Conservation (phyloP, 2,888 invertebrate species). For the Siphonodentalium dalli region DNA sequence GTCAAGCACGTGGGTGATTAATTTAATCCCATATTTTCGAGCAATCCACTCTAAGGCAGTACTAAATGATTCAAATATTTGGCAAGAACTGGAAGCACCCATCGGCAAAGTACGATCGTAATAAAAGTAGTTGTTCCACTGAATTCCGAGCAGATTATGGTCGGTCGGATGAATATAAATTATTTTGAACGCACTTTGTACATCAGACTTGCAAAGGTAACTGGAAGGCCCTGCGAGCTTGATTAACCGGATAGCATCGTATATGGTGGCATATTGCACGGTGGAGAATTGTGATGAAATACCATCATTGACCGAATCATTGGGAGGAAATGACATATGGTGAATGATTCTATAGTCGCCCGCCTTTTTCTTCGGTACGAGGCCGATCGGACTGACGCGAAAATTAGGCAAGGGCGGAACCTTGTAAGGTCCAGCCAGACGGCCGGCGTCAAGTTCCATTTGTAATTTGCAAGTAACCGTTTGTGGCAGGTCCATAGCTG, state of each 20-base stretch:
- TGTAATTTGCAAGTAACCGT: too few relatives aligned
- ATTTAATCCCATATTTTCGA: background rate
- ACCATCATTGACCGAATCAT: constrained; percentile 1
- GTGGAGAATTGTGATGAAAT: constrained; percentile 3
- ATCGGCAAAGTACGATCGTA: constrained; percentile 6
- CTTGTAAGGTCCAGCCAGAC: constrained; percentile 2
- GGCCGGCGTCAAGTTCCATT: background rate
- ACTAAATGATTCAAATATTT: constrained; percentile 15
- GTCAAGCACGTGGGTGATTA: constrained; percentile 9
- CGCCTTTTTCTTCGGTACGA: constrained; percentile 8
- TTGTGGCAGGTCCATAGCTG: too few relatives aligned
- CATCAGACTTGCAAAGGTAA: constrained; percentile 4
- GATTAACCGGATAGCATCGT: constrained; percentile 6
- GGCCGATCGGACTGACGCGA: background rate
- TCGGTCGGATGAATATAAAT: constrained; percentile 2
- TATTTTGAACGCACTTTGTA: background rate
- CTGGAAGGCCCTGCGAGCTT: background rate
- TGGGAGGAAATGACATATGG: constrained; percentile 8
- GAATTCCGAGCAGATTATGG: constrained; percentile 1
- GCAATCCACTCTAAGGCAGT: constrained; percentile 13
- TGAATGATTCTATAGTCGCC: constrained; percentile 2
- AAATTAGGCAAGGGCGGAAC: background rate
- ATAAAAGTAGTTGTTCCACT: constrained; percentile 3
- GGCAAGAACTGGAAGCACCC: too few relatives aligned
- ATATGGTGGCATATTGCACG: background rate